Base-by-base conservation (phyloP, 2,797 vertebrate genomes). In the Prunella strophiata region DNA sequence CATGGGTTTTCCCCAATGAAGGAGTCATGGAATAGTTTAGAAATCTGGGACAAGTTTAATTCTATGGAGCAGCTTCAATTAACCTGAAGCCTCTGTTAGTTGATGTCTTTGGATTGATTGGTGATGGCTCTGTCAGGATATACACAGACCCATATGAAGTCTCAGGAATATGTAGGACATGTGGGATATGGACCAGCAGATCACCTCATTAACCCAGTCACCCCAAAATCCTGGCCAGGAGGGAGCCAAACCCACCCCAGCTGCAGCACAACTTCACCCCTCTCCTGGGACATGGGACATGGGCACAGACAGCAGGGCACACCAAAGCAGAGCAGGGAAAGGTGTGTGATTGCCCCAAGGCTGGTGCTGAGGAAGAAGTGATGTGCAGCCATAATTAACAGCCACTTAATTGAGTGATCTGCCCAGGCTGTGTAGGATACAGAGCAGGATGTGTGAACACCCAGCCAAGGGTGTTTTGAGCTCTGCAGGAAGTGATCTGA, bases 231-330 rank as follows among this genome's bases (percentile, higher is more conserved):
- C 20, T 26, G 42, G 11, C 30, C 42, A 42, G 63, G 51, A 82
- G 40, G 67, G 55, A 79, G 29, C 58, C 59, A 45, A 51, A 5
- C 10, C n/a, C 47, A 11, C 4, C 25, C 9, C 7, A 52, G 42
- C 12, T 84, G 42, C 30, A 4, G n/a, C 58, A 25, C 38, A 48
- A 2, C 63, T 58, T 38, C 80, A 84, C 27, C 40, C 43, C 22
- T 78, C 27, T 48, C 45, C 15, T 17, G 27, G 61, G 66, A 20
- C 34, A 22, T 0, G 7, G 16, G 30, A 15, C 0, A 0, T 43
- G 45, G 36, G 22, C 65, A 55, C 21, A 48, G 43, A 22, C 29
- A 13, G 10, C 15, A 9, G 25, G 7, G 26, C 34, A 5, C 30
- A 17, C 6, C 79, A 5, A 13, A 14, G 13, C 10, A n/a, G 27